phyloP scores from a whole-genome alignment of 2,888 invertebrate species.

The Heliothis peltigera region DNA sequence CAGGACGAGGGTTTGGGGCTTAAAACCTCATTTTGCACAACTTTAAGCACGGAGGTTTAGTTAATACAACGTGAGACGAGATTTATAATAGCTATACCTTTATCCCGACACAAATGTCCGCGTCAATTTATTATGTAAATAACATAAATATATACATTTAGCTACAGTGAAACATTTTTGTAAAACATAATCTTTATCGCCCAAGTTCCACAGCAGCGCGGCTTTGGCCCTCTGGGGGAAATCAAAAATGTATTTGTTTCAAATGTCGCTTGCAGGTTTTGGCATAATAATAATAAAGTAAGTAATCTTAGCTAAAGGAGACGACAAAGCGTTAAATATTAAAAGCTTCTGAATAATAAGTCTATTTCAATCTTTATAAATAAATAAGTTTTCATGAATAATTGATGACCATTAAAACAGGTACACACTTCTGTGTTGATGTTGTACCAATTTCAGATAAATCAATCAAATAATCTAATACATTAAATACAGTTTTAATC shows the following conservation, averaged over 20 bases:
- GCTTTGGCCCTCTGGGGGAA: conserved; percentile 22
- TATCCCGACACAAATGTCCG: conserved; percentile 41
- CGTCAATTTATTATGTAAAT: conserved; percentile 57
- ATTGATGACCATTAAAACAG: conserved; percentile 51
- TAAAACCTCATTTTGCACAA: conserved; percentile 2
- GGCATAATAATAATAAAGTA: conserved; percentile 37
- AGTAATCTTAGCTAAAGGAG: conserved; percentile 46
- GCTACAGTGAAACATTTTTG: conserved; percentile 40
- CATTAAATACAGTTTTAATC: too few relatives aligned
- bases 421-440: conserved; percentile 29
- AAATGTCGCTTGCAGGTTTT: conserved; percentile 50
- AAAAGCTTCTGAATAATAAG: conserved; percentile 50
- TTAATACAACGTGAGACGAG: conserved; percentile 30
- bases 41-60: conserved; percentile 8
- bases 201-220: conserved; percentile 26
- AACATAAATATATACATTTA: conserved; percentile 46
- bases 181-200: conserved; percentile 47
- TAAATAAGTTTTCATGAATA: conserved; percentile 56
- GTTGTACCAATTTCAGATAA: conserved; percentile 41
- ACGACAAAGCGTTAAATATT: conserved; percentile 52
- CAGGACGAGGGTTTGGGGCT: conserved; percentile 26
- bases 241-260: conserved; percentile 56
- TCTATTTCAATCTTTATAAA: conserved; percentile 55
- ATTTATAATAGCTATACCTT: conserved; percentile 29
- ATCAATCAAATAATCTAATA: conserved; percentile 48